A percentile compares a stretch with the other conserved stretches of the same genome.
phyloP scores from a whole-genome alignment of 2,888 invertebrate genomes.

The Napeogenes inachia region DNA sequence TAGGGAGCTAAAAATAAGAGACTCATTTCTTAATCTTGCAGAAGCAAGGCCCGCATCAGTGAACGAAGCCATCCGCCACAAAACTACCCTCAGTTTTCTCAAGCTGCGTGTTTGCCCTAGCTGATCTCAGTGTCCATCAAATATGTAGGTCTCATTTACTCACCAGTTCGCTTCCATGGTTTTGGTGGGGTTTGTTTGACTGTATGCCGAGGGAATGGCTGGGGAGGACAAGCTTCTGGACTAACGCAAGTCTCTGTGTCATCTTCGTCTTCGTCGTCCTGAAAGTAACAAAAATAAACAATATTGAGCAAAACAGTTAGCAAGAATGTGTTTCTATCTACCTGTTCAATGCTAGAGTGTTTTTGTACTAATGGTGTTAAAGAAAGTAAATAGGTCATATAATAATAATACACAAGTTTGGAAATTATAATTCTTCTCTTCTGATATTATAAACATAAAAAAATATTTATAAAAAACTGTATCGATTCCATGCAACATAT shows the following conservation, averaged over 20 bases:
- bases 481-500: too few relatives aligned
- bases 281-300: constrained; percentile 5
- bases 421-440: too few relatives aligned
- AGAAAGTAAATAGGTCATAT: too few relatives aligned
- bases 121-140: background rate
- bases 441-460: too few relatives aligned
- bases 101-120: constrained; percentile 14
- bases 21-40: constrained; percentile 14
- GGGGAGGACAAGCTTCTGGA: constrained; percentile 63
- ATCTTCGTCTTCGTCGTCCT: constrained; percentile 74
- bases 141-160: constrained; percentile 23
- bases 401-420: too few relatives aligned
- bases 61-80: constrained; percentile 20
- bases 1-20: background rate
- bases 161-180: constrained; percentile 75
- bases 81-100: constrained; percentile 9
- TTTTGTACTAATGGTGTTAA: too few relatives aligned
- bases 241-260: constrained; percentile 66
- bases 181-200: constrained; percentile 61
- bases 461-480: too few relatives aligned
- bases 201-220: constrained; percentile 67
- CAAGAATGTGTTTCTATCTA: too few relatives aligned
- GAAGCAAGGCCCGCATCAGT: constrained; percentile 16
- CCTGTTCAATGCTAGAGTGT: too few relatives aligned
- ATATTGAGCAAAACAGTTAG: too few relatives aligned